These are phyloP conservation scores for Luscinia luscinia DNA, from an alignment of 2,797 vertebrate genomes.

Conservation along the genomic window DNA sequence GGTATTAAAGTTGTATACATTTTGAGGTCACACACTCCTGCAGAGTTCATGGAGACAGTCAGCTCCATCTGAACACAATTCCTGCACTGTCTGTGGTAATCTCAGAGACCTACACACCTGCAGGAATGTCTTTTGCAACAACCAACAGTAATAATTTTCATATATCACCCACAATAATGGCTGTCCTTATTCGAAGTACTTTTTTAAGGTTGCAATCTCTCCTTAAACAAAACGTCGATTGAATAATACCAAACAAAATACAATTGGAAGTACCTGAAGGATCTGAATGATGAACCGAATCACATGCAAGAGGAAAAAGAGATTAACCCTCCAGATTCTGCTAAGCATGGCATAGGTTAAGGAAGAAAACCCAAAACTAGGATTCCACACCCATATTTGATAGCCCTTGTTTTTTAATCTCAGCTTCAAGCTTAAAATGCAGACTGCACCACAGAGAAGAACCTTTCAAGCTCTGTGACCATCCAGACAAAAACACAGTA, in stretches of 20 bases:
- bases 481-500: neutral
- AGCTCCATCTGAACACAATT: neutral
- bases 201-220: neutral
- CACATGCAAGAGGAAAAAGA: neutral
- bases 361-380: neutral
- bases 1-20: neutral
- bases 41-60: neutral
- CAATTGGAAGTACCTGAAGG: neutral
- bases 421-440: neutral
- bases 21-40: neutral
- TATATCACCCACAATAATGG: neutral
- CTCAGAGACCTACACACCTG: accelerated
- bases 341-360: neutral
- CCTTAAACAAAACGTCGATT: neutral
- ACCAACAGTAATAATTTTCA: neutral
- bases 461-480: neutral
- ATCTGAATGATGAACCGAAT: neutral
- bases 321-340: neutral
- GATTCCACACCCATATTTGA: neutral
- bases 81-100: neutral
- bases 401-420: neutral
- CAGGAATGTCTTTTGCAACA: neutral
- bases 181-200: neutral
- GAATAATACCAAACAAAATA: too few relatives aligned
- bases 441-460: neutral